A percentile compares a stretch with the other conserved stretches of the same genome.
Evolutionary conservation across 2,888 invertebrate species (phyloP).

Genomic region (Spatulosminthurus flaviceps): DNA sequence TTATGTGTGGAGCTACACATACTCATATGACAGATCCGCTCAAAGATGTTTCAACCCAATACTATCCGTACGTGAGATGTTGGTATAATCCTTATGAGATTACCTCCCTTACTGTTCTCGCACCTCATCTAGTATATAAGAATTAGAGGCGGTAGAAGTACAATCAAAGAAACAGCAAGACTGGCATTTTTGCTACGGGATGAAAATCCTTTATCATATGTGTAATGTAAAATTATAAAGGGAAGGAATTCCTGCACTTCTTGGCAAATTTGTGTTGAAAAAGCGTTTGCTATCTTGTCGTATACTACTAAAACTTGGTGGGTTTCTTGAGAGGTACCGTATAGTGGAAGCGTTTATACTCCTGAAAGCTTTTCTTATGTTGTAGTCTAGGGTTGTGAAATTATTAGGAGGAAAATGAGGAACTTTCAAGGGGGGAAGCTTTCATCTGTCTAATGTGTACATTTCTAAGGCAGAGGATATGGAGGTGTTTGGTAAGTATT

Average conservation of each 20-base stretch:
- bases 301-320: not conserved
- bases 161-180: no score
- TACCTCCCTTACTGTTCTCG: not conserved
- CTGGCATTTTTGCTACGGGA: no score
- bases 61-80: not conserved
- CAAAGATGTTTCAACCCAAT: no score
- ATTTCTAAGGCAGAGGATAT: not conserved
- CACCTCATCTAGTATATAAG: no score
- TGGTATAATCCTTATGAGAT: not conserved
- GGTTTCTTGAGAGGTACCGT: no score
- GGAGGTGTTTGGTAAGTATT: not conserved
- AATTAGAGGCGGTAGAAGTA: no score
- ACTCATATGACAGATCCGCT: no score
- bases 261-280: not conserved
- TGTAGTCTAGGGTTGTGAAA: not conserved
- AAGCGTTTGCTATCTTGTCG: not conserved
- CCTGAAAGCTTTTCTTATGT: no score
- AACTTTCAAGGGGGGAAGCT: slow-evolving; percentile 4
- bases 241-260: not conserved
- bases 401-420: not conserved
- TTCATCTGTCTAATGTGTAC: not conserved
- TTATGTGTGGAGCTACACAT: no score
- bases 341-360: no score
- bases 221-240: no score
- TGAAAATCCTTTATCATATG: not conserved